Conservation (phyloP, 1,140 invertebrate genomes). For the Gryon sp. region DNA sequence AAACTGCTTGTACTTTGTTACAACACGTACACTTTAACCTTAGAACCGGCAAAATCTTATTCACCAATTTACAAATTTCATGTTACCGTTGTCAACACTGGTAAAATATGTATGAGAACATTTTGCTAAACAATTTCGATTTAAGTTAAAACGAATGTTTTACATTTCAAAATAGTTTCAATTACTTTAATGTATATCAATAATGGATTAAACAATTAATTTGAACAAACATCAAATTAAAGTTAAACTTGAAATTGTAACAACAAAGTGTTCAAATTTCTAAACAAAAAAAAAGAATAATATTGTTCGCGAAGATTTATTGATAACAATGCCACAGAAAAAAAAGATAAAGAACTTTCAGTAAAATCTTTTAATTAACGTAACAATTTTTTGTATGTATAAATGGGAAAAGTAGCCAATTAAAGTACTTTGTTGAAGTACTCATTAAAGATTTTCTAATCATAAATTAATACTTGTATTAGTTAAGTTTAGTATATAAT, state of each 20-base stretch:
- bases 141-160: background rate
- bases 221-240: too few relatives aligned
- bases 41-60: conserved; percentile 6
- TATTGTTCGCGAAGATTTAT: too few relatives aligned
- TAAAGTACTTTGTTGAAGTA: conserved; percentile 1
- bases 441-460: conserved; percentile 19
- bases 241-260: too few relatives aligned
- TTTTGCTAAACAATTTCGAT: background rate
- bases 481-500: conserved; percentile 1
- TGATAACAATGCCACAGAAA: too few relatives aligned
- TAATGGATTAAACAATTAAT: too few relatives aligned
- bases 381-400: too few relatives aligned
- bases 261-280: too few relatives aligned
- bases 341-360: too few relatives aligned
- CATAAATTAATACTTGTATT: conserved; percentile 6
- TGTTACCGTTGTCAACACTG: conserved; percentile 1
- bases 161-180: too few relatives aligned
- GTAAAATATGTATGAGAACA: conserved; percentile 8
- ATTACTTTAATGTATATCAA: too few relatives aligned
- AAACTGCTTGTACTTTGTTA: conserved; percentile 24
- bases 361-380: too few relatives aligned
- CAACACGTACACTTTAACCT: conserved; percentile 7
- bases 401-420: conserved; percentile 5
- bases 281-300: too few relatives aligned
- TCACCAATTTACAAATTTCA: conserved; percentile 16